A percentile compares a stretch with the other conserved stretches of the same genome.
Evolutionary conservation across 2,888 invertebrate species (phyloP).

Genomic region (Meloe dianella): DNA sequence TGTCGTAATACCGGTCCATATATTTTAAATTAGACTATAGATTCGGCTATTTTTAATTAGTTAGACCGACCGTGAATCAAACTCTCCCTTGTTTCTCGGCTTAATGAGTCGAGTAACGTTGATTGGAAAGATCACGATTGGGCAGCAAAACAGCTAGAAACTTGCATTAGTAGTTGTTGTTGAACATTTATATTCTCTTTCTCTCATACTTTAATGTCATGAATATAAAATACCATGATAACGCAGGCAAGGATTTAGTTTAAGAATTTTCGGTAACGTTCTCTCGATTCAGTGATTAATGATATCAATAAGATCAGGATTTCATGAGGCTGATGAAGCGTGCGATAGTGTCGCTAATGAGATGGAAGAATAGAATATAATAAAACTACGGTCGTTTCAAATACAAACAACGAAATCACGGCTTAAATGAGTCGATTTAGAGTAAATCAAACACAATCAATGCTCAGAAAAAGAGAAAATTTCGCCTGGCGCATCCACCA

Average conservation of each 20-base stretch:
- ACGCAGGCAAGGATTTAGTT: slow-evolving; percentile 6
- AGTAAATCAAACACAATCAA: background rate
- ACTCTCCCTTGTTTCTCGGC: slow-evolving; percentile 31
- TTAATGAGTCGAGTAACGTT: slow-evolving; percentile 35
- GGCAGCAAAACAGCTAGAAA: background rate
- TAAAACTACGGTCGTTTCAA: background rate
- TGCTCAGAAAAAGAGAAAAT: background rate
- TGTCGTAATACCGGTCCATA: slow-evolving; percentile 20
- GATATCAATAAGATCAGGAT: slow-evolving; percentile 37
- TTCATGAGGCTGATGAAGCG: slow-evolving; percentile 36
- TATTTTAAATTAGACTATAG: slow-evolving; percentile 38
- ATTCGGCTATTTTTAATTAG: slow-evolving; percentile 38
- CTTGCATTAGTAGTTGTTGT: too few species aligned
- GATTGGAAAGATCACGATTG: slow-evolving; percentile 34
- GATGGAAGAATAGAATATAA: slow-evolving; percentile 3
- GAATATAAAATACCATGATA: slow-evolving; percentile 21
- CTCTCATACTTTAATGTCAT: slow-evolving; percentile 19
- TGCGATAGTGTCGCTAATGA: slow-evolving; percentile 37
- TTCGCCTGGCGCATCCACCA: background rate
- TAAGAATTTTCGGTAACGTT: slow-evolving; percentile 31
- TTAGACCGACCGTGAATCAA: slow-evolving; percentile 36
- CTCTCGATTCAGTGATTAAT: slow-evolving; percentile 29
- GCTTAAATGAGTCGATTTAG: too few species aligned
- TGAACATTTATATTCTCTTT: background rate
- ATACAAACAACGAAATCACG: background rate